Conservation (phyloP, 2,888 invertebrate genomes). For the Tineola bisselliella region DNA sequence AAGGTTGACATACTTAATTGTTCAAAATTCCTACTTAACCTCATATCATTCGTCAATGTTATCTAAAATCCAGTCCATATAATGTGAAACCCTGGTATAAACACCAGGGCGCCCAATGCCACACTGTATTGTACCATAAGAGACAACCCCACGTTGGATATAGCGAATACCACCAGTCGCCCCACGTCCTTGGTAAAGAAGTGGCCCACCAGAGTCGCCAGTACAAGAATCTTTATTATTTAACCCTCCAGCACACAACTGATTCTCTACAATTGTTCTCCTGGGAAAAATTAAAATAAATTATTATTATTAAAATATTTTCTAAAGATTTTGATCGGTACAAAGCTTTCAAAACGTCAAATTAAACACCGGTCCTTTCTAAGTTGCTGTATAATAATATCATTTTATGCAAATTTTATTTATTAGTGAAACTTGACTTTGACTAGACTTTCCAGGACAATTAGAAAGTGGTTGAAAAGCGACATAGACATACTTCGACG, state of each 20-base stretch:
- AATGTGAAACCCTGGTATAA: constrained; percentile 66
- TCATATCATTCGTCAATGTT: constrained; percentile 31
- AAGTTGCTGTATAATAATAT: no score
- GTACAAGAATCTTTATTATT: constrained; percentile 70
- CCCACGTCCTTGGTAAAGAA: constrained; percentile 47
- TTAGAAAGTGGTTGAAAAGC: no score
- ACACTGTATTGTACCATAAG: constrained; percentile 63
- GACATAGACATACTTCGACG: no score
- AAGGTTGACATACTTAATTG: no score
- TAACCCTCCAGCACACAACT: constrained; percentile 66
- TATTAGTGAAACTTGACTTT: no score
- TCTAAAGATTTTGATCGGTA: no score
- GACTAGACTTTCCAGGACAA: no score
- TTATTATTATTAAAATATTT: no score
- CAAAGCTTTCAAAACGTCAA: no score
- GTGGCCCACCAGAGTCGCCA: constrained; percentile 77
- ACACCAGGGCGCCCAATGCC: constrained; percentile 67
- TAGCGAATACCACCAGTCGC: constrained; percentile 44
- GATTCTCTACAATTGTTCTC: constrained; percentile 42
- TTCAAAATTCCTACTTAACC: no score
- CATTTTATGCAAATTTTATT: no score
- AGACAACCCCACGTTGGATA: constrained; percentile 71
- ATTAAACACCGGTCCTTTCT: no score
- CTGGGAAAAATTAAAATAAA: constrained; percentile 24
- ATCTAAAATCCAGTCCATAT: constrained; percentile 70